phyloP scores from a whole-genome alignment of 2,113 vertebrate genomes.

The Sapayoa aenigma region DNA sequence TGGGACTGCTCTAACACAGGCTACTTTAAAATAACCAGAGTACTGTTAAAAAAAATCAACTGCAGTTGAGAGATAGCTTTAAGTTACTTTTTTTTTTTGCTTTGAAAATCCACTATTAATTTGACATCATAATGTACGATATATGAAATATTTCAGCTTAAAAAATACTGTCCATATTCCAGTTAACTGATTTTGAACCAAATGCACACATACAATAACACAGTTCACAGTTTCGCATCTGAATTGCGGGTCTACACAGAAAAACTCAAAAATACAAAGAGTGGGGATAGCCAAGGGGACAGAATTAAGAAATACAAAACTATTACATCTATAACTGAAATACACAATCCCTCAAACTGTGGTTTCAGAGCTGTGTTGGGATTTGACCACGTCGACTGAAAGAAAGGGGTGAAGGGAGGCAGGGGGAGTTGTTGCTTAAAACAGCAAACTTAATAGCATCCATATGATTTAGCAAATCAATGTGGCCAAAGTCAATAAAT shows the following conservation, averaged over 20 bases:
- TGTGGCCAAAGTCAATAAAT: slow-evolving; percentile 79
- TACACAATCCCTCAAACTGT: slow-evolving; percentile 37
- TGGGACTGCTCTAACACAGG: not conserved
- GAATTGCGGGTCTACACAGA: slow-evolving; percentile 29
- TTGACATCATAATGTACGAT: not conserved
- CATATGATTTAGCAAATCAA: slow-evolving; percentile 76
- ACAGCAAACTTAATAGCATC: slow-evolving; percentile 76
- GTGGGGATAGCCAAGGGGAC: not conserved
- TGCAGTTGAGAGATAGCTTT: slow-evolving; percentile 19
- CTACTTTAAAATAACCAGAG: slow-evolving; percentile 32
- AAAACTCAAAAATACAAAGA: slow-evolving; percentile 25
- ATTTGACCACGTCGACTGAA: slow-evolving; percentile 70
- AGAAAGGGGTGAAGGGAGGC: slow-evolving; percentile 3
- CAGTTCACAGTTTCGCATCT: not conserved
- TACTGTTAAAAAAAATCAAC: slow-evolving; percentile 1
- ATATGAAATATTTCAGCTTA: slow-evolving; percentile 6
- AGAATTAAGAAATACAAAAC: slow-evolving; percentile 55
- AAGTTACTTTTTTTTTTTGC: slow-evolving; percentile 34
- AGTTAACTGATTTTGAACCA: slow-evolving; percentile 27
- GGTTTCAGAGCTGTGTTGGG: slow-evolving; percentile 64
- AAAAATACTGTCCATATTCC: slow-evolving; percentile 12
- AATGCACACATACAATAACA: not conserved
- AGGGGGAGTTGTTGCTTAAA: slow-evolving; percentile 62
- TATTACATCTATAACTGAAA: slow-evolving; percentile 43
- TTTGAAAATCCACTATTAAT: slow-evolving; percentile 50